These are phyloP conservation scores for Apamea epomidion DNA, from an alignment of 2,888 invertebrate genomes.

Conservation along the genomic window DNA sequence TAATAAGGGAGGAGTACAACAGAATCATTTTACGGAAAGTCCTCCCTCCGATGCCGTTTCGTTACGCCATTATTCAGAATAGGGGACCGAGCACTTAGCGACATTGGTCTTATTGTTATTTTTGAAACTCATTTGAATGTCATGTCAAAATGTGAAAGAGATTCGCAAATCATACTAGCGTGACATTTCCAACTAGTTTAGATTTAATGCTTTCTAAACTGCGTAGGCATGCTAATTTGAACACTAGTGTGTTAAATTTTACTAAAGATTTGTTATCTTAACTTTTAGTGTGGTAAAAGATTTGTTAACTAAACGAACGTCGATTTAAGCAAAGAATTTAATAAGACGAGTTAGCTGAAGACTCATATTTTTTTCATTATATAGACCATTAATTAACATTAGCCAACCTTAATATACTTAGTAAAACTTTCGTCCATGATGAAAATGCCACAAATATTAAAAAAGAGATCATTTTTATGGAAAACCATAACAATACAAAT, in stretches of 20 bases:
- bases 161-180: conserved; percentile 39
- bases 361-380: neutral
- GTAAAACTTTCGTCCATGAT: neutral
- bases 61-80: conserved; percentile 77
- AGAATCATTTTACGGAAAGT: conserved; percentile 73
- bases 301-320: conserved; percentile 3
- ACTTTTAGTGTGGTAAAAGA: neutral
- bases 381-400: neutral
- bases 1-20: conserved; percentile 64
- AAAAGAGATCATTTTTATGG: neutral
- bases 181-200: conserved; percentile 34
- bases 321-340: conserved; percentile 21
- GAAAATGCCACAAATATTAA: neutral
- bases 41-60: conserved; percentile 72
- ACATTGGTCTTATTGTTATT: conserved; percentile 80
- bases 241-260: neutral
- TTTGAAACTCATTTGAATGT: conserved; percentile 82
- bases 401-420: neutral
- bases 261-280: no score
- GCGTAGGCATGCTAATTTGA: conserved; percentile 19
- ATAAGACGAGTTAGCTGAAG: conserved; percentile 10
- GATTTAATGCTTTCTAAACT: conserved; percentile 47
- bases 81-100: conserved; percentile 73
- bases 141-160: conserved; percentile 66
- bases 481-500: neutral